These are phyloP conservation scores for Gerris lacustris DNA, from an alignment of 2,888 invertebrate genomes.

Conservation along the genomic window DNA sequence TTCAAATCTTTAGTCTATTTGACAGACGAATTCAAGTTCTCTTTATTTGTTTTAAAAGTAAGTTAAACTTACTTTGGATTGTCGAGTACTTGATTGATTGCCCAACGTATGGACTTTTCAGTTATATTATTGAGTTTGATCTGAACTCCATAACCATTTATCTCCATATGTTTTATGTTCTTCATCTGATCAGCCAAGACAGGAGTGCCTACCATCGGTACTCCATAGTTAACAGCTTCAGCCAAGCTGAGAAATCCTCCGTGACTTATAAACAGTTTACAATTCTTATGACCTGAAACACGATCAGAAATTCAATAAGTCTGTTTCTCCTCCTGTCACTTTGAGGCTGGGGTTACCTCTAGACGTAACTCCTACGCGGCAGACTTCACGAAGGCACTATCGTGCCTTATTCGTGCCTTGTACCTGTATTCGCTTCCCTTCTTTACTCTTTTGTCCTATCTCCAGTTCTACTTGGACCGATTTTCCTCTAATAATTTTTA, in stretches of 20 bases:
- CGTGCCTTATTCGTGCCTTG: too few relatives aligned
- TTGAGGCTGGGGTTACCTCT: too few relatives aligned
- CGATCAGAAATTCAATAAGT: not conserved
- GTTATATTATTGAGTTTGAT: not conserved
- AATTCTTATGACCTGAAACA: constrained; percentile 30
- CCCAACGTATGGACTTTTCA: not conserved
- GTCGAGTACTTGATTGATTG: constrained; percentile 2
- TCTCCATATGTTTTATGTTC: not conserved
- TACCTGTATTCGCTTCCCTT: too few relatives aligned
- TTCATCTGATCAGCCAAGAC: not conserved
- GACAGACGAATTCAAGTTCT: too few relatives aligned
- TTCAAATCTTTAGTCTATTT: too few relatives aligned
- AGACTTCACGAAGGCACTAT: too few relatives aligned
- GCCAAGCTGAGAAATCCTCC: constrained; percentile 27
- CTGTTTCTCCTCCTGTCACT: too few relatives aligned
- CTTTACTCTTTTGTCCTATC: too few relatives aligned
- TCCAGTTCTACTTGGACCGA: too few relatives aligned
- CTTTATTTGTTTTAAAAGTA: too few relatives aligned
- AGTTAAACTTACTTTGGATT: constrained; percentile 12
- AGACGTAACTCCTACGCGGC: too few relatives aligned
- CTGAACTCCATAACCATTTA: not conserved
- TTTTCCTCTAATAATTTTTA: too few relatives aligned
- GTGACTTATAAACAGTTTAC: constrained; percentile 30
- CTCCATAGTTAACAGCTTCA: constrained; percentile 26
- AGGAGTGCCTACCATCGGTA: not conserved